Evolutionary conservation across 2,888 invertebrate genomes (phyloP).

Genomic region (Cyclophora punctaria): DNA sequence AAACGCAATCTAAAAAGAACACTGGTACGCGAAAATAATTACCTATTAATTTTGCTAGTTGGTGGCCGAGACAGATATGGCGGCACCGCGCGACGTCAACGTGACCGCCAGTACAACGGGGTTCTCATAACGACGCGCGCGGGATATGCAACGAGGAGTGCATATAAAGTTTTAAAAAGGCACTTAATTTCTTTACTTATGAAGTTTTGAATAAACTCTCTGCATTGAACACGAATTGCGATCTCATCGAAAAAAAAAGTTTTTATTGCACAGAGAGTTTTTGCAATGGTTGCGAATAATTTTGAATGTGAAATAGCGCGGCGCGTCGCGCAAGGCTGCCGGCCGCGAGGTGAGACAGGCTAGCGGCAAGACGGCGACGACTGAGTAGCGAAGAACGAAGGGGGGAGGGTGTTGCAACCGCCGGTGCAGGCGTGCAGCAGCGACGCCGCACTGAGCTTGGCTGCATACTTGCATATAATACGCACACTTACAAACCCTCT

Average conservation of each 20-base stretch:
- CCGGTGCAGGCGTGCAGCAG: conserved; percentile 75
- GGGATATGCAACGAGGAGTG: conserved; percentile 79
- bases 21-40: conserved; percentile 72
- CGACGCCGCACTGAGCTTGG: conserved; percentile 72
- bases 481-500: conserved; percentile 65
- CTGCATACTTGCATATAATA: conserved; percentile 72
- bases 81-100: conserved; percentile 81
- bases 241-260: conserved; percentile 54
- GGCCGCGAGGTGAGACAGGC: conserved; percentile 76
- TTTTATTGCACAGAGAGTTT: conserved; percentile 74
- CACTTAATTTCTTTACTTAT: conserved; percentile 51
- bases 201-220: conserved; percentile 55
- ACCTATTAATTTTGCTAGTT: conserved; percentile 77
- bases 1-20: conserved; percentile 46
- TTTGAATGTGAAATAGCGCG: conserved; percentile 75
- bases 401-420: conserved; percentile 75
- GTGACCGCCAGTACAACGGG: conserved; percentile 79
- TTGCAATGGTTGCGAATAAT: conserved; percentile 74
- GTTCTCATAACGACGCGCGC: conserved; percentile 87
- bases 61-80: conserved; percentile 80
- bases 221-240: conserved; percentile 53
- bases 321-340: conserved; percentile 76
- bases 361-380: conserved; percentile 73
- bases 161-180: conserved; percentile 71
- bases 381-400: conserved; percentile 72